Evolutionary conservation across 2,888 invertebrate species (phyloP).

Genomic region (Drosophila stalkeri): DNA sequence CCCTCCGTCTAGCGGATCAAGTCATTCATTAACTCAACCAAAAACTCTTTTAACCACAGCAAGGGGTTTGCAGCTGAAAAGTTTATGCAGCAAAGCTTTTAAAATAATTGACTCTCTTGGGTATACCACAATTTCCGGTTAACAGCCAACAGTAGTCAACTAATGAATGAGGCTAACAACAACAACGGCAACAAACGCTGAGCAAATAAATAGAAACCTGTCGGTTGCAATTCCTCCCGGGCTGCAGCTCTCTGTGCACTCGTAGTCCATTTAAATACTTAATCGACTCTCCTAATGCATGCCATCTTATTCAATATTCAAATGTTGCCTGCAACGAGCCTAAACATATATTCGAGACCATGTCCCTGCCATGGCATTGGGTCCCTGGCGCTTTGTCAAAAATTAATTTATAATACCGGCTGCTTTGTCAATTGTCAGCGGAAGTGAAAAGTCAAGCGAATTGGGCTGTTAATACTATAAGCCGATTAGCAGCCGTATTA

Average conservation of each 20-base stretch:
- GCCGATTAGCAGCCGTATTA: conserved; percentile 68
- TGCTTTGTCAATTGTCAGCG: conserved; percentile 48
- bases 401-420: conserved; percentile 60
- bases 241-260: conserved; percentile 43
- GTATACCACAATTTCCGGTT: conserved; percentile 79
- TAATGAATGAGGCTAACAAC: conserved; percentile 69
- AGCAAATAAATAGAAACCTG: conserved; percentile 17
- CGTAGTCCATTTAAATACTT: conserved; percentile 66
- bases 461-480: conserved; percentile 55
- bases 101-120: conserved; percentile 82
- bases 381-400: conserved; percentile 6
- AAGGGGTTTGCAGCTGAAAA: conserved; percentile 51
- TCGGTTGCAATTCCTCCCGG: neutral
- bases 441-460: conserved; percentile 53
- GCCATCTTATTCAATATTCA: conserved; percentile 70
- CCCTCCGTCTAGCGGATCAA: conserved; percentile 11
- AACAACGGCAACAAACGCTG: conserved; percentile 19
- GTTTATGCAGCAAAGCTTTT: conserved; percentile 79
- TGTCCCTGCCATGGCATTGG: neutral
- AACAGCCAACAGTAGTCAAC: conserved; percentile 71
- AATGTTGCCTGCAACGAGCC: conserved; percentile 37
- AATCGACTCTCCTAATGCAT: conserved; percentile 69
- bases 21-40: conserved; percentile 66
- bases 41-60: conserved; percentile 63
- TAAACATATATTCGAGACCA: conserved; percentile 26